Conservation (phyloP, 2,888 invertebrate species). For the Hemistola chrysoprasaria region DNA sequence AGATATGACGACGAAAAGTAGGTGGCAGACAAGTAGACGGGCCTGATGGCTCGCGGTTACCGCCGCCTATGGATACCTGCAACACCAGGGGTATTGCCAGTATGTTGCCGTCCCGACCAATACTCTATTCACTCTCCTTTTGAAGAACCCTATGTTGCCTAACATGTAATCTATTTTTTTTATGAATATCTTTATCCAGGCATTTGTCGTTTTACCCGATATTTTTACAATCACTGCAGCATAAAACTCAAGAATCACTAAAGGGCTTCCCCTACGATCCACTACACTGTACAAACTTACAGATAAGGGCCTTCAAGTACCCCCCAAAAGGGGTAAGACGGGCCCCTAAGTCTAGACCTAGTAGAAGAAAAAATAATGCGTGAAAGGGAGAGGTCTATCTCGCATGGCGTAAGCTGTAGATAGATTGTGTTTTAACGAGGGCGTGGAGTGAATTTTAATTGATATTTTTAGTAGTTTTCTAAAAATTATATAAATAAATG, state of each 20-base stretch:
- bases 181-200: no score
- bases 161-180: no score
- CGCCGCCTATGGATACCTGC: no score
- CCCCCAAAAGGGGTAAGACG: conserved; percentile 81
- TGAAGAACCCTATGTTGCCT: no score
- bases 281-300: conserved; percentile 81
- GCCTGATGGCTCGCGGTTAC: no score
- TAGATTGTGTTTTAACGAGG: conserved; percentile 6
- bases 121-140: no score
- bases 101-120: no score
- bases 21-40: no score
- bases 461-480: not conserved
- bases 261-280: conserved; percentile 76
- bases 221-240: conserved; percentile 53
- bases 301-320: conserved; percentile 78
- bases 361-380: conserved; percentile 74
- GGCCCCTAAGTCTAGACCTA: conserved; percentile 73
- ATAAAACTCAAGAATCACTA: conserved; percentile 73
- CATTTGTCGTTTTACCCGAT: no score
- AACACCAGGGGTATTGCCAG: no score
- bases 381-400: conserved; percentile 49
- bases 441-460: conserved; percentile 1
- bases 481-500: no score
- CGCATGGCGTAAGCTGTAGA: conserved; percentile 8
- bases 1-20: no score